These are phyloP conservation scores for Gastrophysa polygoni DNA, from an alignment of 2,888 invertebrate genomes.

Conservation along the genomic window DNA sequence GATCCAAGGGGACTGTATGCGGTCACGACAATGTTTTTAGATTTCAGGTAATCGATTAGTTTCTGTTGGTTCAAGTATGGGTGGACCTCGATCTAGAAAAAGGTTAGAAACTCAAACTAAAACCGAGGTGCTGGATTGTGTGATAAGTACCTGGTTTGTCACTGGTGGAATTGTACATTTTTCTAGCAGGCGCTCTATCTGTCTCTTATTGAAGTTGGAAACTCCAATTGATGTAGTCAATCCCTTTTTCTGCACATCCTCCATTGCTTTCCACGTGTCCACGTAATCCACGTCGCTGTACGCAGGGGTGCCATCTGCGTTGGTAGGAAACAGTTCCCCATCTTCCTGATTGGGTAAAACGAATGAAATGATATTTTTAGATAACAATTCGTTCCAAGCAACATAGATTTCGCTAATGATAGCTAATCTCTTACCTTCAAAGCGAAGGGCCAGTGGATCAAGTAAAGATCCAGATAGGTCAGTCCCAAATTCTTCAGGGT, in stretches of 20 bases:
- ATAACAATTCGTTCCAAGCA: no score
- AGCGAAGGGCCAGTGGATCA: slow-evolving; percentile 62
- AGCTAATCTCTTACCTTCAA: slow-evolving; percentile 36
- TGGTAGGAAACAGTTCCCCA: slow-evolving; percentile 44
- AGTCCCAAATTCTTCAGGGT: slow-evolving; percentile 61
- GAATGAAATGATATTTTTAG: not conserved
- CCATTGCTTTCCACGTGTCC: slow-evolving; percentile 75
- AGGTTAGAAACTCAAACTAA: not conserved
- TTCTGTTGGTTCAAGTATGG: slow-evolving; percentile 77
- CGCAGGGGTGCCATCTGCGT: slow-evolving; percentile 40
- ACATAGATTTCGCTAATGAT: no score
- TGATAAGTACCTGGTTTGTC: slow-evolving; percentile 63
- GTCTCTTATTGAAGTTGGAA: slow-evolving; percentile 77
- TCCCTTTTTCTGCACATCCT: slow-evolving; percentile 67
- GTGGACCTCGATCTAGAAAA: slow-evolving; percentile 75
- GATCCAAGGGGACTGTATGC: slow-evolving; percentile 87
- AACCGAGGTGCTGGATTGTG: not conserved
- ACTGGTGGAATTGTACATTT: slow-evolving; percentile 66
- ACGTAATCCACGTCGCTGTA: slow-evolving; percentile 70
- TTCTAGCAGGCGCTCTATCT: slow-evolving; percentile 67
- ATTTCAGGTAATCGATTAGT: slow-evolving; percentile 71
- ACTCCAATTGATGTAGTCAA: slow-evolving; percentile 72
- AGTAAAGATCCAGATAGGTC: slow-evolving; percentile 63
- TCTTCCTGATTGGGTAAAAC: slow-evolving; percentile 50
- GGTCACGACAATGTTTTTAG: slow-evolving; percentile 70